A percentile compares a stretch with the other conserved stretches of the same genome.
phyloP scores from a whole-genome alignment of 2,888 invertebrate genomes.

The Meandrusa payeni region DNA sequence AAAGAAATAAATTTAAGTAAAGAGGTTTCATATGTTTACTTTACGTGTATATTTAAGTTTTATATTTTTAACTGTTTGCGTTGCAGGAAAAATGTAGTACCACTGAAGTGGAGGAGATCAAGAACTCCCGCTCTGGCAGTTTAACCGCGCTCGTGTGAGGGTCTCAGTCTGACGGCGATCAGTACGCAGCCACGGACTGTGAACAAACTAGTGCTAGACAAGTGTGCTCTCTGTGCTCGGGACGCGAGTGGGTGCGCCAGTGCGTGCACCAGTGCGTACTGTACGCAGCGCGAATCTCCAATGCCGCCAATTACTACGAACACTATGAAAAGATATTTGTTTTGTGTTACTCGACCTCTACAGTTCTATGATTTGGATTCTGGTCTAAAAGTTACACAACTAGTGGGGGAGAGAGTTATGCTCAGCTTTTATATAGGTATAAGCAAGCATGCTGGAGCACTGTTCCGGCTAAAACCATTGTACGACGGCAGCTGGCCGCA shows the following conservation, averaged over 20 bases:
- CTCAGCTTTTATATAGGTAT: too few relatives aligned
- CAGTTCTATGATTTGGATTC: too few relatives aligned
- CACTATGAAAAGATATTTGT: constrained; percentile 64
- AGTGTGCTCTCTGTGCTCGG: constrained; percentile 27
- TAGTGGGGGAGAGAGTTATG: too few relatives aligned
- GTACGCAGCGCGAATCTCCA: constrained; percentile 6
- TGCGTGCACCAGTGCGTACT: constrained; percentile 7
- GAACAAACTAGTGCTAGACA: constrained; percentile 31
- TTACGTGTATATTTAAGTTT: too few relatives aligned
- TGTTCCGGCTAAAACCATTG: too few relatives aligned
- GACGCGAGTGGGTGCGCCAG: too few relatives aligned
- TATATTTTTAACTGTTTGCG: too few relatives aligned
- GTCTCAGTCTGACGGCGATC: constrained; percentile 14
- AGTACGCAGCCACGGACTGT: constrained; percentile 33
- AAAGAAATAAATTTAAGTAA: too few relatives aligned
- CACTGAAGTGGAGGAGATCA: constrained; percentile 47
- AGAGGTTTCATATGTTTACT: too few relatives aligned
- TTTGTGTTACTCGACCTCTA: constrained; percentile 44
- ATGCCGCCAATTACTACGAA: constrained; percentile 51
- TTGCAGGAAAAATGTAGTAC: constrained; percentile 49
- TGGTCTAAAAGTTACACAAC: too few relatives aligned
- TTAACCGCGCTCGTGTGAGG: constrained; percentile 67
- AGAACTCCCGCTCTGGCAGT: constrained; percentile 63
- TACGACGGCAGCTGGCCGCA: too few relatives aligned
- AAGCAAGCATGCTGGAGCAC: too few relatives aligned